Percentiles rank a stretch among this genome's conserved stretches.
These are phyloP conservation scores for Drosophila tani DNA, from an alignment of 1,140 invertebrate species.

Conservation along the genomic window DNA sequence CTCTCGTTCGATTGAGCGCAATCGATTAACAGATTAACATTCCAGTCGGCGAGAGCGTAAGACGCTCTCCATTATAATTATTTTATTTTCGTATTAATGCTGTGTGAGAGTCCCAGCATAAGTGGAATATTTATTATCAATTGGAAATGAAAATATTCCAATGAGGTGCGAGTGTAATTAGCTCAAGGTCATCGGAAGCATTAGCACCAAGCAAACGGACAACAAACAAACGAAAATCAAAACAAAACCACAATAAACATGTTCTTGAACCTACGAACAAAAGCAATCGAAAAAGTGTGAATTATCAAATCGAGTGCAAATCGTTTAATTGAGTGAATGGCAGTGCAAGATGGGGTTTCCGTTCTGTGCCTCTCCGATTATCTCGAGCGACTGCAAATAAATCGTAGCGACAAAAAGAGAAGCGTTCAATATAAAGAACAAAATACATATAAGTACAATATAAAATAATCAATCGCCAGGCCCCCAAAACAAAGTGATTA, in stretches of 20 bases:
- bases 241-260: constrained; percentile 44
- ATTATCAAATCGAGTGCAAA: constrained; percentile 42
- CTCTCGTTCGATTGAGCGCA: constrained; percentile 62
- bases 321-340: constrained; percentile 50
- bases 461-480: constrained; percentile 30
- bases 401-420: background rate
- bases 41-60: constrained; percentile 28
- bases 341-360: constrained; percentile 4
- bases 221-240: constrained; percentile 37
- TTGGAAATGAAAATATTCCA: constrained; percentile 43
- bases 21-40: constrained; percentile 75
- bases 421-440: constrained; percentile 15
- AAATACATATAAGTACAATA: constrained; percentile 34
- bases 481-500: constrained; percentile 16
- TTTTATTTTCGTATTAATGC: constrained; percentile 38
- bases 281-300: constrained; percentile 15
- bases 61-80: constrained; percentile 31
- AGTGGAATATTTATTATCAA: constrained; percentile 65
- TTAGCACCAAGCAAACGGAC: constrained; percentile 15
- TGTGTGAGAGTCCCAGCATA: constrained; percentile 49
- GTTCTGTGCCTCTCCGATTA: constrained; percentile 33
- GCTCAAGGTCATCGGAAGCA: constrained; percentile 65
- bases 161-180: constrained; percentile 47
- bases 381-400: constrained; percentile 22
- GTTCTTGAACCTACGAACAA: constrained; percentile 43